Percentiles rank a stretch among this genome's conserved stretches.
Evolutionary conservation across 1,140 invertebrate genomes (phyloP).

Genomic region (Spodoptera frugiperda): DNA sequence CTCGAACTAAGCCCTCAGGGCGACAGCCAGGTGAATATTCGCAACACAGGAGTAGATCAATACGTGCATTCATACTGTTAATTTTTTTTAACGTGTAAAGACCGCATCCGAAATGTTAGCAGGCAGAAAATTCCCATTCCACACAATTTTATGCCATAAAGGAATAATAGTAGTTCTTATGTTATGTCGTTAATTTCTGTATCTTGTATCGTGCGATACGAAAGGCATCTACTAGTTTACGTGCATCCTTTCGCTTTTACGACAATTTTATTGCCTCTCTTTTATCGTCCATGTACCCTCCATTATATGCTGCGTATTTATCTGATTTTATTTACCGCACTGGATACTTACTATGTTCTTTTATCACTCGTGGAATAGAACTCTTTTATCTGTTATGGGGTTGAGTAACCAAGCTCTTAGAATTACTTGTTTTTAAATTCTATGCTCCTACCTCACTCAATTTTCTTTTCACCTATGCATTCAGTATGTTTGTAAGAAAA

Average conservation of each 20-base stretch:
- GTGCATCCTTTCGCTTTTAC: conserved; percentile 52
- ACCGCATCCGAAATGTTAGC: no score
- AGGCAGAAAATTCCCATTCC: no score
- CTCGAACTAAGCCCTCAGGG: no score
- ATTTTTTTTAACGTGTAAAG: no score
- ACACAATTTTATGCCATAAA: no score
- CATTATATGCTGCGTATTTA: conserved; percentile 34
- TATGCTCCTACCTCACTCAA: no score
- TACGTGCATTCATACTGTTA: no score
- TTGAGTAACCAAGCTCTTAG: not conserved
- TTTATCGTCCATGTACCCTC: conserved; percentile 50
- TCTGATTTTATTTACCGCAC: conserved; percentile 27
- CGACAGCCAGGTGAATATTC: no score
- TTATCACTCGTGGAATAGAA: conserved; percentile 21
- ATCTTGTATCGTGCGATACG: conserved; percentile 23
- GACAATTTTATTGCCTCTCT: conserved; percentile 48
- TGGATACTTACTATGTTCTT: not conserved
- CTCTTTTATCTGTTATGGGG: not conserved
- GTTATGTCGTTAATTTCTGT: conserved; percentile 20
- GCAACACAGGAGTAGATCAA: no score
- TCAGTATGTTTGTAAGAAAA: no score
- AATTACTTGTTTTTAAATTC: not conserved
- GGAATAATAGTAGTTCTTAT: not conserved
- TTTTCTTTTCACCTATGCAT: no score
- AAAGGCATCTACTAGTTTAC: conserved; percentile 18